Percentiles rank a stretch among this genome's conserved stretches.
Evolutionary conservation across 2,797 vertebrate genomes (phyloP).

Genomic region (Pelobates cultripes): DNA sequence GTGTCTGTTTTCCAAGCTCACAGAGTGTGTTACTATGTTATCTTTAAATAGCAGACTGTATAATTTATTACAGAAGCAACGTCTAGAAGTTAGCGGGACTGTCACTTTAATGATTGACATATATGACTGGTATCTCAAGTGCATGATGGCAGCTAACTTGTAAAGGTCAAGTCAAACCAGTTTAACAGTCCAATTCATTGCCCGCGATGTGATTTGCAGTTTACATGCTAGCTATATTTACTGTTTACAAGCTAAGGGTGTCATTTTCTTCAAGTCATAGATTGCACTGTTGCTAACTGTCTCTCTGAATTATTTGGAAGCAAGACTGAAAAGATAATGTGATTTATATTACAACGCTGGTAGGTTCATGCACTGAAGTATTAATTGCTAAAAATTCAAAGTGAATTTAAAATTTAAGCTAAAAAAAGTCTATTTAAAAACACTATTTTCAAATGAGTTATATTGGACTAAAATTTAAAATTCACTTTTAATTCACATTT

Average conservation of each 20-base stretch:
- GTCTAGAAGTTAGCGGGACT: neutral
- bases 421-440: too few relatives aligned
- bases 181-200: neutral
- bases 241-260: neutral
- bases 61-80: neutral
- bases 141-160: neutral
- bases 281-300: neutral
- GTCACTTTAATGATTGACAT: slow-evolving; percentile 2
- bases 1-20: neutral
- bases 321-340: neutral
- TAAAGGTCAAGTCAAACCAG: slow-evolving; percentile 8
- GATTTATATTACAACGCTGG: too few relatives aligned
- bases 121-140: neutral
- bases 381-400: too few relatives aligned
- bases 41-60: neutral
- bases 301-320: neutral
- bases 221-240: slow-evolving; percentile 7
- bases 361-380: too few relatives aligned
- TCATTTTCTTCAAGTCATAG: neutral
- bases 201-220: neutral
- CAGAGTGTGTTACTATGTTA: neutral
- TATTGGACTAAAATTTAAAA: too few relatives aligned
- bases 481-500: too few relatives aligned
- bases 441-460: too few relatives aligned
- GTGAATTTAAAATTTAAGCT: too few relatives aligned